Percentiles rank a stretch among this genome's conserved stretches.
phyloP scores from a whole-genome alignment of 2,797 vertebrate species.

The Syngnathus rostellatus region DNA sequence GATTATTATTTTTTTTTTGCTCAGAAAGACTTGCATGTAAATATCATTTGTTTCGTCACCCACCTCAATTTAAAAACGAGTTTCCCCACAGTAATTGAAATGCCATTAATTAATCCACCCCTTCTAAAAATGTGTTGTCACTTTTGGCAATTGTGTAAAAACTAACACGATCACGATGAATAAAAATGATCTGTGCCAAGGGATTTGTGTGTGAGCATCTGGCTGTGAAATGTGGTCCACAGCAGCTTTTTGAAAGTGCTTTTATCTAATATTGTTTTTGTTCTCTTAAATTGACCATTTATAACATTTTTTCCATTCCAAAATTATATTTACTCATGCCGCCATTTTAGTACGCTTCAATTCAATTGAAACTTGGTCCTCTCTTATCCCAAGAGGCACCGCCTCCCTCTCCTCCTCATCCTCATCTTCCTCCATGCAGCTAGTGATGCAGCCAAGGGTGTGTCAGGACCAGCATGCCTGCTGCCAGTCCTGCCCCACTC shows the following conservation, averaged over 20 bases:
- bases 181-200: too few species aligned
- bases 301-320: background rate
- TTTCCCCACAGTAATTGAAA: too few species aligned
- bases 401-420: background rate
- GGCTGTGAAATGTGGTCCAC: background rate
- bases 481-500: background rate
- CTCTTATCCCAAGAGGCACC: background rate
- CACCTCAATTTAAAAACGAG: too few species aligned
- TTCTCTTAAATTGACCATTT: too few species aligned
- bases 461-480: conserved; percentile 2
- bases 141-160: too few species aligned
- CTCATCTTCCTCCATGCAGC: conserved; percentile 1
- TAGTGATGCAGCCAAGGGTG: background rate
- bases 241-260: background rate
- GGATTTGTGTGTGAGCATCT: background rate
- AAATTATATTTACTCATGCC: background rate
- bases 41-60: too few species aligned
- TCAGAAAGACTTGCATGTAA: too few species aligned
- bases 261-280: too few species aligned
- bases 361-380: background rate
- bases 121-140: too few species aligned
- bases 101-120: too few species aligned
- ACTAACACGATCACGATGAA: too few species aligned
- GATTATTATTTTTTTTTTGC: too few species aligned
- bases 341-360: background rate